Conservation (phyloP, 2,113 vertebrate species). For the Climacteris rufus region DNA sequence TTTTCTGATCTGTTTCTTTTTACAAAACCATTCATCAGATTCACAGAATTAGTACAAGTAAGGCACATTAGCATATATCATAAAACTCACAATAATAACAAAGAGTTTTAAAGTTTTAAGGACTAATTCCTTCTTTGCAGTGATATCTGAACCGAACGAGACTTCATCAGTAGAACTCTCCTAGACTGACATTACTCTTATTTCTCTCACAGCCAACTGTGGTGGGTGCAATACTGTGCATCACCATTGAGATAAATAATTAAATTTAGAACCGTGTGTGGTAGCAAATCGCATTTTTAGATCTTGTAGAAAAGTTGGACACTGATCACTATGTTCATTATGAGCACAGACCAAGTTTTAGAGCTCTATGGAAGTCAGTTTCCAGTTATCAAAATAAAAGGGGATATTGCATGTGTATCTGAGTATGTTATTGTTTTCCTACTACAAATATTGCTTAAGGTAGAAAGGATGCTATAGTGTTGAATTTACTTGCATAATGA, state of each 20-base stretch:
- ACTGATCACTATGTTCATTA: not conserved
- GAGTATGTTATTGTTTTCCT: constrained; percentile 48
- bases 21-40: constrained; percentile 75
- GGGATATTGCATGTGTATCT: constrained; percentile 64
- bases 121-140: constrained; percentile 45
- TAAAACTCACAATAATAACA: constrained; percentile 72
- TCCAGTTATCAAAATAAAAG: constrained; percentile 65
- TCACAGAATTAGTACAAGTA: constrained; percentile 76
- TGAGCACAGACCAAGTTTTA: not conserved
- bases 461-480: constrained; percentile 57
- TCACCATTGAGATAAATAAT: constrained; percentile 3
- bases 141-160: constrained; percentile 2
- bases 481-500: constrained; percentile 68
- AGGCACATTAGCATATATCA: constrained; percentile 76
- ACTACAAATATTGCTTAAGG: constrained; percentile 70
- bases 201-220: not conserved
- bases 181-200: not conserved
- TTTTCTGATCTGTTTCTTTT: constrained; percentile 69
- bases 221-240: constrained; percentile 10
- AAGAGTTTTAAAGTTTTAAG: constrained; percentile 48
- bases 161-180: constrained; percentile 1
- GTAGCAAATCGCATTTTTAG: not conserved
- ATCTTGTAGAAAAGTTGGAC: not conserved
- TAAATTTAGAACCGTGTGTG: not conserved
- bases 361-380: constrained; percentile 21